Base-by-base conservation (phyloP, 2,797 vertebrate species). In the Antrozous pallidus region DNA sequence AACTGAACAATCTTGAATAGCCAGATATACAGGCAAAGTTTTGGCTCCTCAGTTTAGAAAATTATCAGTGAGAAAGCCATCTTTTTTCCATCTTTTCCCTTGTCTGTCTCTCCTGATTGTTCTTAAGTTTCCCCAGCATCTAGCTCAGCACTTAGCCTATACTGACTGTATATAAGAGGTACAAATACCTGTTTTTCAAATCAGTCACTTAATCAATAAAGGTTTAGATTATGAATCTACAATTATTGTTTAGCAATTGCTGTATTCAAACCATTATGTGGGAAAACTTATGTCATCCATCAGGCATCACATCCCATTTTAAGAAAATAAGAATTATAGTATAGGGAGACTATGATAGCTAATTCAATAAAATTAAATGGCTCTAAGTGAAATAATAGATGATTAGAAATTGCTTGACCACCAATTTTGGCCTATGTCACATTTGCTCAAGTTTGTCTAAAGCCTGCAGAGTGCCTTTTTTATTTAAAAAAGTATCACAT, bases 301-400 rank as follows among this genome's bases (percentile, higher is more conserved):
- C 38, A 81, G 22, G 38, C 90, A 71, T 71, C 38, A 87, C 26
- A 77, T 63, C 78, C 42, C n/a, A 67, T 75, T 74, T 95, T 77
- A 84, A 87, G 54, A 80, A 94, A 94, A 94, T 81, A 75, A 95
- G 49, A 85, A 69, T 38, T 69, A 69, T 69, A 80, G 22, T 24
- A 69, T 38, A 80, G 22, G 36, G n/a, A 92, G n/a, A 82, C 36
- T 36, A 49, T 79, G 51, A 87, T 10, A 54, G 20, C 42, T 47
- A 95, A 84, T 58, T 79, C 67, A 96, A 93, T 69, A n/a, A 28
- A 88, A 74, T 11, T 56, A 58, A 92, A 90, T 51, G 78, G 26
- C 45, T 78, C 40, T 61, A 65, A 56, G n/a, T 79, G 31, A 83
- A 91, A 65, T 56, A 47, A 82, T 28, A 87, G 31, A 65, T 31